phyloP scores from a whole-genome alignment of 2,888 invertebrate genomes.

The Drosophila fungiperda region DNA sequence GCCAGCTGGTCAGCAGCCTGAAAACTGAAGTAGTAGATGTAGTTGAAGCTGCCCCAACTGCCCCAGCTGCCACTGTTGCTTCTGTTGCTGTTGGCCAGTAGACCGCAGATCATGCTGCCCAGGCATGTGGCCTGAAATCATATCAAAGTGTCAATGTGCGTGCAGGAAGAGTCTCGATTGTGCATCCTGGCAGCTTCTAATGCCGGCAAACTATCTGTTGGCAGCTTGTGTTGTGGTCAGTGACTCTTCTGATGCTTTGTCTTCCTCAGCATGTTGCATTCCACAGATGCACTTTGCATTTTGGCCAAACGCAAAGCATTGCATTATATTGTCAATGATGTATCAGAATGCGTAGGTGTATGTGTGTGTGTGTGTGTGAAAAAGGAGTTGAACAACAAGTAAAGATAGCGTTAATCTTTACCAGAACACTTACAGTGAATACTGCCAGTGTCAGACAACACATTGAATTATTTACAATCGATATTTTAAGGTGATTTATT shows the following conservation, averaged over 20 bases:
- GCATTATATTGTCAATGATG: conserved; percentile 40
- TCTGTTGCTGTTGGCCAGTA: neutral
- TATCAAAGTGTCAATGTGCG: conserved; percentile 70
- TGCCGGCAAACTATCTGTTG: conserved; percentile 51
- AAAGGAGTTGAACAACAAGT: conserved; percentile 5
- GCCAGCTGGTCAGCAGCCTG: conserved; percentile 17
- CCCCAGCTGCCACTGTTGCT: neutral
- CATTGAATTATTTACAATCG: conserved; percentile 10
- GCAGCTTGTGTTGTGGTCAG: conserved; percentile 46
- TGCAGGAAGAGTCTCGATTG: conserved; percentile 15
- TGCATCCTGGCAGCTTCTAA: conserved; percentile 4
- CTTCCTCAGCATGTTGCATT: conserved; percentile 37
- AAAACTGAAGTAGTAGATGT: neutral
- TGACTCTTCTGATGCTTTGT: conserved; percentile 17
- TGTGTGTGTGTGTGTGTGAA: conserved; percentile 1
- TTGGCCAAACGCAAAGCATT: conserved; percentile 22
- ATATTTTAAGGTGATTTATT: neutral
- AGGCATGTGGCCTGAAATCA: conserved; percentile 52
- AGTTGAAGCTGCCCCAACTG: neutral
- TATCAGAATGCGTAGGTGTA: neutral
- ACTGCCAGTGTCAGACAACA: conserved; percentile 4
- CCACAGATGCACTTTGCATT: conserved; percentile 58
- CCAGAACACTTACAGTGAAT: conserved; percentile 24
- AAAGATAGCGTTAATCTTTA: conserved; percentile 42
- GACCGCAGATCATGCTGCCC: conserved; percentile 54